Percentiles rank a stretch among this genome's conserved stretches.
Conservation (phyloP, 2,797 vertebrate species). For the Eulemur albifrons region DNA sequence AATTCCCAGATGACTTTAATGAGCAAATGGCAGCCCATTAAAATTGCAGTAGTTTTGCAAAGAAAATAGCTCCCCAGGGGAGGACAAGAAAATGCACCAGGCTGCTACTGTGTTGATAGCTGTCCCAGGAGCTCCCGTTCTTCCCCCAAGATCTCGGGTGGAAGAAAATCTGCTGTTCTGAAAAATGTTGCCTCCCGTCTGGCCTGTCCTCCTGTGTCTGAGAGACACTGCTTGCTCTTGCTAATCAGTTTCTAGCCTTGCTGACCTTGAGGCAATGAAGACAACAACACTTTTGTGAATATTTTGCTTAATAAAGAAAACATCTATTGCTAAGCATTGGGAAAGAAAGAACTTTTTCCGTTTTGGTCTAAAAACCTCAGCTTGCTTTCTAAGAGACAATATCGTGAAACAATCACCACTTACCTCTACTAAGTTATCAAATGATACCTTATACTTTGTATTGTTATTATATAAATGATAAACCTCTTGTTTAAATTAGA, state of each 20-base stretch:
- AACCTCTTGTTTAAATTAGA: neutral
- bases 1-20: slow-evolving; percentile 76
- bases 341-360: slow-evolving; percentile 19
- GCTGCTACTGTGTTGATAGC: slow-evolving; percentile 64
- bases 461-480: neutral
- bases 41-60: slow-evolving; percentile 74
- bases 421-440: neutral
- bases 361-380: neutral
- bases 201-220: neutral
- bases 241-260: slow-evolving; percentile 8
- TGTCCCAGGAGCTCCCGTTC: slow-evolving; percentile 43
- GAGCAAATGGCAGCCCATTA: slow-evolving; percentile 74
- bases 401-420: neutral
- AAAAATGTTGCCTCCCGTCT: neutral
- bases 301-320: slow-evolving; percentile 42
- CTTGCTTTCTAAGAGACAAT: neutral
- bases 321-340: neutral
- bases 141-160: neutral
- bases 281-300: neutral
- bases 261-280: slow-evolving; percentile 41
- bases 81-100: slow-evolving; percentile 51
- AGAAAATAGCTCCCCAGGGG: slow-evolving; percentile 72
- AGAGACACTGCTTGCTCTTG: neutral
- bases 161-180: slow-evolving; percentile 47
- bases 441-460: neutral